Evolutionary conservation across 1,140 invertebrate genomes (phyloP).

Genomic region (Choristoneura fumiferana): DNA sequence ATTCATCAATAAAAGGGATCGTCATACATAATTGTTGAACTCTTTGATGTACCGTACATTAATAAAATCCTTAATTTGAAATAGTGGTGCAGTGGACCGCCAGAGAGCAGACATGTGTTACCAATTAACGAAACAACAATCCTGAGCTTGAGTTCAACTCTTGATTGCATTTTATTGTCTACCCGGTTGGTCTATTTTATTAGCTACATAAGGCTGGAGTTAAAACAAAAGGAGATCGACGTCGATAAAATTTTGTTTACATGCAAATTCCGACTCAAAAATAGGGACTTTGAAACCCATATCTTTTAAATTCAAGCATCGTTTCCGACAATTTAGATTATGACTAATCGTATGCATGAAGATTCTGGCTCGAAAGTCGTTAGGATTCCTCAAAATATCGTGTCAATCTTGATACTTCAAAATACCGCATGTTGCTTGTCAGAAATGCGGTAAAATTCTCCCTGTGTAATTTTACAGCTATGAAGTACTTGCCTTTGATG

Average conservation of each 20-base stretch:
- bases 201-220: conserved; percentile 29
- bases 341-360: background rate
- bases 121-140: conserved; percentile 60
- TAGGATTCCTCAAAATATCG: conserved; percentile 9
- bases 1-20: conserved; percentile 4
- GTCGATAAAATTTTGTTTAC: too few relatives aligned
- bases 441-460: conserved; percentile 22
- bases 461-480: conserved; percentile 46
- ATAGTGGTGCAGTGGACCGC: background rate
- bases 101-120: conserved; percentile 44
- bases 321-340: background rate
- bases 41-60: conserved; percentile 10
- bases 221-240: background rate
- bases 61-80: conserved; percentile 11
- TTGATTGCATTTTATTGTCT: conserved; percentile 70
- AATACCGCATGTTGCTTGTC: conserved; percentile 13
- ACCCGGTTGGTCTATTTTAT: conserved; percentile 52
- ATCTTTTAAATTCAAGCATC: too few relatives aligned
- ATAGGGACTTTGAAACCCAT: too few relatives aligned
- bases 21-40: conserved; percentile 5
- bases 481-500: conserved; percentile 59
- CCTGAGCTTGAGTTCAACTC: conserved; percentile 33
- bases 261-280: too few relatives aligned
- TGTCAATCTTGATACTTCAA: conserved; percentile 8
- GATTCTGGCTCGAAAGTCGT: too few relatives aligned